These are phyloP conservation scores for Dynastes maya DNA, from an alignment of 2,888 invertebrate species.

Conservation along the genomic window DNA sequence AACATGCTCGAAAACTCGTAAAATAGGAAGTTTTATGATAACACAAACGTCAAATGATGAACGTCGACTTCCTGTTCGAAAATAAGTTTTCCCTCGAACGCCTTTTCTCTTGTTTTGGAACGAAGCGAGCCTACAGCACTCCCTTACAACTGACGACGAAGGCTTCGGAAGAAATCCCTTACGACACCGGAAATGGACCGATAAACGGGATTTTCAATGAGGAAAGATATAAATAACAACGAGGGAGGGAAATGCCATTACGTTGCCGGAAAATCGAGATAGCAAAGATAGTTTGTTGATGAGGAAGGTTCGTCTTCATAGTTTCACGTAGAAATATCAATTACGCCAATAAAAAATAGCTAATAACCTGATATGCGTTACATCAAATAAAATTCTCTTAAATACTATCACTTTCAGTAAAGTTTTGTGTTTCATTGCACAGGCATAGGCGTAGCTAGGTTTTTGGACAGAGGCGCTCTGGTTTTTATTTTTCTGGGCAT, in stretches of 20 bases:
- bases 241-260: not conserved
- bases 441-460: too few species aligned
- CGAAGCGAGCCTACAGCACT: not conserved
- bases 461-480: too few species aligned
- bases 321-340: not conserved
- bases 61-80: conserved; percentile 17
- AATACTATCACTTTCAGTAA: too few species aligned
- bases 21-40: conserved; percentile 25
- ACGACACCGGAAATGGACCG: conserved; percentile 26
- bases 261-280: not conserved
- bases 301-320: not conserved
- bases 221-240: conserved; percentile 3
- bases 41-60: conserved; percentile 17
- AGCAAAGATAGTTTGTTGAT: not conserved
- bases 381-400: too few species aligned
- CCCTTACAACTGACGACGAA: not conserved
- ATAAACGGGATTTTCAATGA: conserved; percentile 15
- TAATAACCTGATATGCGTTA: too few species aligned
- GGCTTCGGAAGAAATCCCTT: conserved; percentile 6
- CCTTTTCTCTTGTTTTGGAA: not conserved
- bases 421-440: too few species aligned
- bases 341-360: not conserved
- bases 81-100: conserved; percentile 26
- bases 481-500: too few species aligned
- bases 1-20: conserved; percentile 1